Percentiles rank a stretch among this genome's conserved stretches.
Conservation (phyloP, 2,797 vertebrate species). For the Malacoctenus gilli region DNA sequence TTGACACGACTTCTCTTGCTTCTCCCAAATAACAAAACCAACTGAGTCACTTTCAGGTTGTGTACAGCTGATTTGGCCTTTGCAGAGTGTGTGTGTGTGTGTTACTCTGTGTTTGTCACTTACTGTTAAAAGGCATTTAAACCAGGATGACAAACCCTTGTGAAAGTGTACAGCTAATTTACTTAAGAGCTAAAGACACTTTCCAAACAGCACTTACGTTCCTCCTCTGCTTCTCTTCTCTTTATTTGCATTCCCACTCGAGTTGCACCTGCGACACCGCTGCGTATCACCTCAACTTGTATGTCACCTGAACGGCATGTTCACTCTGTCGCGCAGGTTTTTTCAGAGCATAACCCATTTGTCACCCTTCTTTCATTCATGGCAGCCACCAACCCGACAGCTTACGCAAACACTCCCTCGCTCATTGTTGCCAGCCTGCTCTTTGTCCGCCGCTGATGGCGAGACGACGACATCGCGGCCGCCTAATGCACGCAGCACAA, state of each 20-base stretch:
- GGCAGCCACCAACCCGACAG: not conserved
- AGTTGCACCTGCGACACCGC: not conserved
- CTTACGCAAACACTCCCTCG: not conserved
- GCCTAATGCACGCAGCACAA: too few species aligned
- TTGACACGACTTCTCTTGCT: too few species aligned
- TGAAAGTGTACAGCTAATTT: not conserved
- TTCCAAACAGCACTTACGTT: not conserved
- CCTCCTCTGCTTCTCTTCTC: not conserved
- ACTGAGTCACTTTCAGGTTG: constrained; percentile 4
- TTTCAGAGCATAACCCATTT: not conserved
- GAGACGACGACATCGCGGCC: too few species aligned
- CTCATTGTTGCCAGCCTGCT: too few species aligned
- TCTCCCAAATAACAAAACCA: not conserved
- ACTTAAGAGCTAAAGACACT: not conserved
- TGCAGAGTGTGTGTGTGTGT: too few species aligned
- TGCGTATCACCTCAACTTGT: not conserved
- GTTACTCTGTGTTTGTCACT: too few species aligned
- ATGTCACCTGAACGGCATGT: constrained; percentile 25
- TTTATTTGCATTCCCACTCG: not conserved
- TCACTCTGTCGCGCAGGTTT: constrained; percentile 12
- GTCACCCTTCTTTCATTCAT: not conserved
- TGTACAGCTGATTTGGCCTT: too few species aligned
- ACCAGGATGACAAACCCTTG: constrained; percentile 2
- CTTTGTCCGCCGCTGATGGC: too few species aligned
- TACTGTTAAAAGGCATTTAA: constrained; percentile 5